Evolutionary conservation across 2,888 invertebrate genomes (phyloP).

Genomic region (Eulithis testata): DNA sequence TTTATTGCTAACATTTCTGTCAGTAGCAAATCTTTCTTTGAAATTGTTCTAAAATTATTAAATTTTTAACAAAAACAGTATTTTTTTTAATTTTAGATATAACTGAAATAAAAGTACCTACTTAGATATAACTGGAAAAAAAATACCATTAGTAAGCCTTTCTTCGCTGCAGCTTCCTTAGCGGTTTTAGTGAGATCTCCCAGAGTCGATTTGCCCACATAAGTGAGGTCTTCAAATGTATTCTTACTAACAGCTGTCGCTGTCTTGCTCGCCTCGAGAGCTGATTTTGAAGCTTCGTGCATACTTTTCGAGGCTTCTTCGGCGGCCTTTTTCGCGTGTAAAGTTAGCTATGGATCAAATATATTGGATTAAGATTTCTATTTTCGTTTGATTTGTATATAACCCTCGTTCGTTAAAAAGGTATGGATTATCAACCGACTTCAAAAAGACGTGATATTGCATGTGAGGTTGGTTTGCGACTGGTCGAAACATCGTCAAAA

Average conservation of each 20-base stretch:
- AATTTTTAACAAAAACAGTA: no score
- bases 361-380: not conserved
- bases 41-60: no score
- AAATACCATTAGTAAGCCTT: constrained; percentile 89
- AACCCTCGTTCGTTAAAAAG: not conserved
- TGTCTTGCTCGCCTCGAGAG: constrained; percentile 93
- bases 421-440: not conserved
- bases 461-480: no score
- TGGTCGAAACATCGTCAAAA: no score
- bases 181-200: constrained; percentile 96
- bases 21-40: no score
- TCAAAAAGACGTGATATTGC: not conserved
- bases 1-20: no score
- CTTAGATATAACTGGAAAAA: not conserved
- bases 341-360: constrained; percentile 86
- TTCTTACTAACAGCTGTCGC: constrained; percentile 95
- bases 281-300: constrained; percentile 93
- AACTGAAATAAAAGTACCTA: not conserved
- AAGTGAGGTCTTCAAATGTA: constrained; percentile 94
- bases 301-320: constrained; percentile 92
- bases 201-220: constrained; percentile 95
- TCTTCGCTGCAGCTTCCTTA: constrained; percentile 93
- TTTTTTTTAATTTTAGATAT: no score
- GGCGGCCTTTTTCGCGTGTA: constrained; percentile 95
- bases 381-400: no score